Percentiles rank a stretch among this genome's conserved stretches.
phyloP scores from a whole-genome alignment of 2,888 invertebrate species.

The Parthenolecanium corni region DNA sequence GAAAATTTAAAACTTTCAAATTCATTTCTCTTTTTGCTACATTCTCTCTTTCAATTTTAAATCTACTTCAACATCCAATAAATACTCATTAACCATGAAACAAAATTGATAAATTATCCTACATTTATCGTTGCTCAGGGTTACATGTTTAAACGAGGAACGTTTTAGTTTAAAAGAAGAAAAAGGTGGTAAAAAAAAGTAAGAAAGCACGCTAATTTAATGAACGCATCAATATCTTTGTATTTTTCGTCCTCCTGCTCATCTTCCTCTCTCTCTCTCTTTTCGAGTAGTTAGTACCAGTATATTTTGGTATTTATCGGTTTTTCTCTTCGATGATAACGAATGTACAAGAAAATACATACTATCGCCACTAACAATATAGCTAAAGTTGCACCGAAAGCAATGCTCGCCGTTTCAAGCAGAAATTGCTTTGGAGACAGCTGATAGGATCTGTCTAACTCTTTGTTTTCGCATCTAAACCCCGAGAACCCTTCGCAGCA shows the following conservation, averaged over 20 bases:
- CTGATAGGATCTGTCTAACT: slow-evolving; percentile 83
- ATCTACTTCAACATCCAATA: neutral
- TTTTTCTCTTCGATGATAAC: slow-evolving; percentile 44
- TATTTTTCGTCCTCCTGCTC: no score
- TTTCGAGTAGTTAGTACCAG: no score
- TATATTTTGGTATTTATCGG: slow-evolving; percentile 1
- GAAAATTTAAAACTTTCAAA: neutral
- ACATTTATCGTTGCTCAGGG: no score
- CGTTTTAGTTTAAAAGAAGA: no score
- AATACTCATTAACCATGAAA: slow-evolving; percentile 3
- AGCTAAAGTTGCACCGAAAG: slow-evolving; percentile 66
- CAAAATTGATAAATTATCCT: slow-evolving; percentile 5
- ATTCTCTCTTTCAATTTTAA: no score
- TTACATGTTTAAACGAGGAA: no score
- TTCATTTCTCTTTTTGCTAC: neutral
- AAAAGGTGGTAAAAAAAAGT: neutral
- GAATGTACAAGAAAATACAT: slow-evolving; percentile 54
- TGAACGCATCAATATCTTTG: neutral
- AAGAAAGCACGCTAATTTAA: neutral
- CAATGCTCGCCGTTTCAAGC: slow-evolving; percentile 79
- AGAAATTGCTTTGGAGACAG: slow-evolving; percentile 68
- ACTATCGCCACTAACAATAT: slow-evolving; percentile 57
- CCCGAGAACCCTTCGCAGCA: slow-evolving; percentile 89
- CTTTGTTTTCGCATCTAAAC: slow-evolving; percentile 90
- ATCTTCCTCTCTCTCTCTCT: no score